These are phyloP conservation scores for Panopea generosa DNA, from an alignment of 2,888 invertebrate species.

Conservation along the genomic window DNA sequence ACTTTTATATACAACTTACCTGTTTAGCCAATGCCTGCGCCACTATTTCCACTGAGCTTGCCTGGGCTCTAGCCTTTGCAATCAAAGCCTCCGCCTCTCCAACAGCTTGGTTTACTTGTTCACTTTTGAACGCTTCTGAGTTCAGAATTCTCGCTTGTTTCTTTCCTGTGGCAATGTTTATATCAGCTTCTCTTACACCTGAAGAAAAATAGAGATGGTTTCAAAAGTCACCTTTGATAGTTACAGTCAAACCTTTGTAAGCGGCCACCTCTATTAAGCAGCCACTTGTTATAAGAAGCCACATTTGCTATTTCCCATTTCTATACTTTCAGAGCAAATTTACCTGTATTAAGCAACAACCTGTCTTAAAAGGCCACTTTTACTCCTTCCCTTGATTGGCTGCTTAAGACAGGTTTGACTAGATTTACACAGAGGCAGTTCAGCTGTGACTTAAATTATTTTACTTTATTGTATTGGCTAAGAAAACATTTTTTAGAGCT, in stretches of 20 bases:
- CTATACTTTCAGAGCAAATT: no score
- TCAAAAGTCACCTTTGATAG: not conserved
- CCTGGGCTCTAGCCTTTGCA: slow-evolving; percentile 94
- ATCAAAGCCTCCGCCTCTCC: slow-evolving; percentile 95
- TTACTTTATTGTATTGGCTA: no score
- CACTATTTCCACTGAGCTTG: slow-evolving; percentile 92
- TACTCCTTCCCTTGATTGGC: no score
- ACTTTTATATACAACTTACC: no score
- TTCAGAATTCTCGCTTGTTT: slow-evolving; percentile 95
- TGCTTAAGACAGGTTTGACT: not conserved
- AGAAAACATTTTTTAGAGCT: no score
- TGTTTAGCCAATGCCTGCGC: slow-evolving; percentile 88
- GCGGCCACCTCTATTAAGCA: no score
- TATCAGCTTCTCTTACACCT: slow-evolving; percentile 89
- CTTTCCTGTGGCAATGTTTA: slow-evolving; percentile 99
- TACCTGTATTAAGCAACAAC: no score
- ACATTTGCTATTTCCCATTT: no score
- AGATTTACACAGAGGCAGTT: not conserved
- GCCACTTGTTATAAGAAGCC: no score
- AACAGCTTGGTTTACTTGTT: slow-evolving; percentile 96
- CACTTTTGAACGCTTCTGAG: slow-evolving; percentile 97
- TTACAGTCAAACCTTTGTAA: no score
- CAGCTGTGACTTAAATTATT: no score
- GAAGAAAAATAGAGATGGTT: slow-evolving; percentile 25
- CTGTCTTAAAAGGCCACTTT: no score